Evolutionary conservation across 64 coral and sea anemone species (phyloP), one percentile per base, ranked within the genome.

Genomic region (Pocillopora verrucosa): DNA sequence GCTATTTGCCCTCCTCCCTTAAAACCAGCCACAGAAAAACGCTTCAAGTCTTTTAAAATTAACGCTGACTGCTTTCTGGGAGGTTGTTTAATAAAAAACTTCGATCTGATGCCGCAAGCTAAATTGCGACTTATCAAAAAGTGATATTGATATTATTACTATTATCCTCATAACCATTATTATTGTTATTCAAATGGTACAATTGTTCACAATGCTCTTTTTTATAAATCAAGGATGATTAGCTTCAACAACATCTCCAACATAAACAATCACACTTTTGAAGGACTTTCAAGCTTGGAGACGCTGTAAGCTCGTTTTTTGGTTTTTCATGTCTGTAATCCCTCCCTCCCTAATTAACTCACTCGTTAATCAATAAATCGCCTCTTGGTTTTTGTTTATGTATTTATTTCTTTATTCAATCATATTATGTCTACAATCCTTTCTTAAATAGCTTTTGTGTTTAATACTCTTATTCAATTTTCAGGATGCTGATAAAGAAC

Each of bases 401-500:
- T 5, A 20, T 5, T 70, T 70, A 1, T 0, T 22, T 0, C 5
- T 2, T 70, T 10, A 1, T 70, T 5, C 4, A 11, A 22, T 30
- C 20, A 7, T 5, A 5, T 70, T 22, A 70, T 10, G 5, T 9
- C 0, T n/a, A 20, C 5, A 67, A 19, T n/a, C 14, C 15, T 15
- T 63, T 63, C 17, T 11, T 13, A 11, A 3, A 63, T 63, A 63
- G 61, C 12, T 78, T 56, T n/a, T 22, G 16, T 57, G 2, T 45
- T 45, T 45, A 45, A 45, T 58, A 38, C 15, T 76, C 7, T 58
- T 58, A 20, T 59, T 12, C 5, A 67, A 20, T 70, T 70, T 70
- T 5, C 24, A 79, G 77, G 22, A 79, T 79, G 77, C 20, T 79
- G 51, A 79, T 59, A n/a, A 20, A 56, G 19, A 77, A 77, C 17